A percentile compares a stretch with the other conserved stretches of the same genome.
These are phyloP conservation scores for Mohoua ochrocephala DNA, from an alignment of 2,113 vertebrate species.

Conservation along the genomic window DNA sequence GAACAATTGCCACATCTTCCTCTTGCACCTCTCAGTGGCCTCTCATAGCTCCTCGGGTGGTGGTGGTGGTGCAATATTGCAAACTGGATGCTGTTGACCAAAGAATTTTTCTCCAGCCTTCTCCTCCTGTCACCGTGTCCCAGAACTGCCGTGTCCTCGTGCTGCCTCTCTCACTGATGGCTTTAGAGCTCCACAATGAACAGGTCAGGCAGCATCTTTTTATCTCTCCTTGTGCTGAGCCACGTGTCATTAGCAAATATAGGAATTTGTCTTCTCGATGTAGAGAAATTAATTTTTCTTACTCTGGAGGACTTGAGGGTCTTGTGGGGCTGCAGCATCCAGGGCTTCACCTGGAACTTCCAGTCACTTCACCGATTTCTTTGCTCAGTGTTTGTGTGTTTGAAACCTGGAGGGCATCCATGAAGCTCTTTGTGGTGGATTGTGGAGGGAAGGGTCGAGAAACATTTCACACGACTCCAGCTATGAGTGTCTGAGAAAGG, in stretches of 20 bases:
- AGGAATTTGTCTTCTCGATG: not conserved
- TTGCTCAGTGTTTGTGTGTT: not conserved
- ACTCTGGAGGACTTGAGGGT: not conserved
- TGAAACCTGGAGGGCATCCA: not conserved
- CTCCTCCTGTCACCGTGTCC: accelerated
- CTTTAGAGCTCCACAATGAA: not conserved
- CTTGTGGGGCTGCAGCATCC: not conserved
- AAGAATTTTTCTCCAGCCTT: not conserved
- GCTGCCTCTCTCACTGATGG: not conserved
- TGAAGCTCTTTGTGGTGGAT: not conserved
- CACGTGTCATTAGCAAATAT: not conserved
- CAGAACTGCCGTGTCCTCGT: accelerated
- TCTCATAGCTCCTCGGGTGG: not conserved
- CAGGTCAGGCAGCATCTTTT: not conserved
- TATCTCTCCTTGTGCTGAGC: not conserved
- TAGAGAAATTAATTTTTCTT: not conserved
- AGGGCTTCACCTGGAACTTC: not conserved
- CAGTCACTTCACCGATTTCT: not conserved
- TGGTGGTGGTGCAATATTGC: not conserved
- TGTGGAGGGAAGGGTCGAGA: not conserved
- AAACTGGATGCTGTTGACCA: not conserved
- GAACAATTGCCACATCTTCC: not conserved
- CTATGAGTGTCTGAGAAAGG: not conserved
- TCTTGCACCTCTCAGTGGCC: not conserved
- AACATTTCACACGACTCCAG: not conserved